These are phyloP conservation scores for Chinchilla lanigera DNA, from an alignment of 2,113 vertebrate genomes.

Conservation along the genomic window DNA sequence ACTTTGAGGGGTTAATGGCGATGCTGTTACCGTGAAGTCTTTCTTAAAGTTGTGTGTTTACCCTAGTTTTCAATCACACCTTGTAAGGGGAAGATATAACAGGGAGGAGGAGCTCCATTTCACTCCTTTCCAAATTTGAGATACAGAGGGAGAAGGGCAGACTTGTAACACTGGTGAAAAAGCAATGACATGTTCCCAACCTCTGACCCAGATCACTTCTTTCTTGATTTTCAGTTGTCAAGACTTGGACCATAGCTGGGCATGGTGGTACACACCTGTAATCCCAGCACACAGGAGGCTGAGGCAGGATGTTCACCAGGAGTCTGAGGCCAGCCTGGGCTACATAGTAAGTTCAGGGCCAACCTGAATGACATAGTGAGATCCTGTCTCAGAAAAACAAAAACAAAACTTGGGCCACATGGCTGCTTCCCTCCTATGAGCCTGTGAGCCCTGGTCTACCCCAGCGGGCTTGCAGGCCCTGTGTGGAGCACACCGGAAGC, in stretches of 20 bases:
- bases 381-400: neutral
- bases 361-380: no score
- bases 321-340: no score
- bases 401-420: neutral
- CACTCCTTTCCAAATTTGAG: slow-evolving; percentile 20
- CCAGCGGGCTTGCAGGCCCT: neutral
- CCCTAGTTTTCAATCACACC: neutral
- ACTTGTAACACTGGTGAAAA: neutral
- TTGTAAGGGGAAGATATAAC: neutral
- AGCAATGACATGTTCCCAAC: neutral
- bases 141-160: neutral
- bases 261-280: no score
- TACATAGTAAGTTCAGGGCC: no score
- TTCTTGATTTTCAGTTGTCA: neutral
- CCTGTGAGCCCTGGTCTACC: neutral
- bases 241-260: neutral
- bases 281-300: no score
- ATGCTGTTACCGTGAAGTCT: neutral
- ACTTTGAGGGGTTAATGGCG: neutral
- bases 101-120: neutral
- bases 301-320: no score
- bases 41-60: neutral
- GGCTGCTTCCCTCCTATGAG: neutral
- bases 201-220: neutral
- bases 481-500: neutral